These are phyloP conservation scores for Lepus townsendii DNA, from an alignment of 2,797 vertebrate species.

Conservation along the genomic window DNA sequence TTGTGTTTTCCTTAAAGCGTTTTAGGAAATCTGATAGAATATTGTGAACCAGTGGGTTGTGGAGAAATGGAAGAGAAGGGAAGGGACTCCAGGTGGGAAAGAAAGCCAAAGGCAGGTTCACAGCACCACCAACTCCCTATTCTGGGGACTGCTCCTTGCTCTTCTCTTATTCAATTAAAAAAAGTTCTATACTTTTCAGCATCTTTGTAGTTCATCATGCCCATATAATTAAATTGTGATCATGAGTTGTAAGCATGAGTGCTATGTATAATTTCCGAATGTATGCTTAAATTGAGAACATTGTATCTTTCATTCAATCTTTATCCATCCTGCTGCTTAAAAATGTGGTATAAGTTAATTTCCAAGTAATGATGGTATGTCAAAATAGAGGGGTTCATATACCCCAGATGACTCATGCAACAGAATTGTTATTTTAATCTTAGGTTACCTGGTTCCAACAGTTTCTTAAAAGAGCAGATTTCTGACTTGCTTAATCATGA, in stretches of 20 bases:
- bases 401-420: not conserved
- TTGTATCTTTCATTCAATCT: not conserved
- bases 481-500: not conserved
- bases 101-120: not conserved
- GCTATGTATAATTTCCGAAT: not conserved
- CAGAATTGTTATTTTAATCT: not conserved
- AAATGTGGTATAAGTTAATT: not conserved
- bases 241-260: not conserved
- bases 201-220: not conserved
- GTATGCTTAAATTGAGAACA: not conserved
- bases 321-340: not conserved
- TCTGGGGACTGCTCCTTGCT: not conserved
- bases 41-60: accelerated
- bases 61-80: not conserved
- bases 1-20: not conserved
- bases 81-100: not conserved
- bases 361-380: not conserved
- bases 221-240: not conserved
- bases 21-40: not conserved
- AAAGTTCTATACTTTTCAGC: not conserved
- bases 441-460: not conserved
- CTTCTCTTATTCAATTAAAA: not conserved
- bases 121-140: not conserved
- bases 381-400: not conserved
- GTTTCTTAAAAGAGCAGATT: not conserved